phyloP scores from a whole-genome alignment of 1,140 invertebrate genomes.

The Oncopodura yosiiana region DNA sequence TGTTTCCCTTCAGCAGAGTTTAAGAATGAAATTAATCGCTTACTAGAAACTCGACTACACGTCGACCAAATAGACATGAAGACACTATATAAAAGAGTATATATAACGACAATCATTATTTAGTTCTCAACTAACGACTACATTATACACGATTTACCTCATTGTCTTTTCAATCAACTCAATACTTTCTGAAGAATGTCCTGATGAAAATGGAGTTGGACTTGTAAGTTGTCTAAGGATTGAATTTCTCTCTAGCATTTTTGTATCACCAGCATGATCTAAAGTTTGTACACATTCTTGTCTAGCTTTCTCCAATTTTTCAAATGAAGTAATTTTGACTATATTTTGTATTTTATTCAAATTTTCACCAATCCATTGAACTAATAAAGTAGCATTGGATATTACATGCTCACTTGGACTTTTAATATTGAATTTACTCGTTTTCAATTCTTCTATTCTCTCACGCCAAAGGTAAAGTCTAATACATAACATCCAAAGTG shows the following conservation, averaged over 20 bases:
- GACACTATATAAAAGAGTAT: no score
- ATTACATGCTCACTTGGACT: constrained; percentile 20
- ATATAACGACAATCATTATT: no score
- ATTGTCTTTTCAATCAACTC: no score
- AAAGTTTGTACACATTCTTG: constrained; percentile 9
- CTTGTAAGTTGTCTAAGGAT: background rate
- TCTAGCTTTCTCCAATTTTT: background rate
- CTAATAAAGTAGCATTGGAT: constrained; percentile 20
- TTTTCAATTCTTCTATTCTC: constrained; percentile 12
- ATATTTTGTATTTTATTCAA: constrained; percentile 1
- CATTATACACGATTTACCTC: no score
- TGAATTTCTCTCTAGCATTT: constrained; percentile 7
- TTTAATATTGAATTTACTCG: background rate
- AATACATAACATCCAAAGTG: constrained; percentile 21
- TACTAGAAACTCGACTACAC: no score
- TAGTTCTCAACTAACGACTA: no score
- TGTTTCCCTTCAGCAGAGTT: no score
- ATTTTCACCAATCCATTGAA: constrained; percentile 26
- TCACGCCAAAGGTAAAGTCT: constrained; percentile 16
- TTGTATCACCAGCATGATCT: constrained; percentile 10
- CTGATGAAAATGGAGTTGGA: constrained; percentile 15
- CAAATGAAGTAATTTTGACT: background rate
- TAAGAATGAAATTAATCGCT: no score
- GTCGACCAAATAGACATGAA: no score
- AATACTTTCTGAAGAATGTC: no score